Base-by-base conservation (phyloP, 2,113 vertebrate genomes). In the Heliornis fulica region DNA sequence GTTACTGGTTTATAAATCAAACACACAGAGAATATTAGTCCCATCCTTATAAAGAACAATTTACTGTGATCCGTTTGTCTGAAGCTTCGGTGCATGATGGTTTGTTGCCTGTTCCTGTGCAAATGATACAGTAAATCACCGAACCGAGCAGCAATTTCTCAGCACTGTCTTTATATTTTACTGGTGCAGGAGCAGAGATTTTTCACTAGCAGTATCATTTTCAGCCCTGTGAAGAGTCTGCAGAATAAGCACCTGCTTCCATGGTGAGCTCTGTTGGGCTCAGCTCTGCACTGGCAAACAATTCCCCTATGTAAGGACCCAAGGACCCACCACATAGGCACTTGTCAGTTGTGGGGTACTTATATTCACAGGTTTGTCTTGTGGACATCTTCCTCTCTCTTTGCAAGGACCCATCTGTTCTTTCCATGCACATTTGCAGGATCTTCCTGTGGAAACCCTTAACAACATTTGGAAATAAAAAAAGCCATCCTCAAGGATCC, bases 41-140 rank as follows among this genome's bases (percentile, higher is more conserved):
- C 46, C 40, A 61, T 96, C 84, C n/a, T 96, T 95, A 95, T 77
- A 93, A 94, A 96, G 70, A 91, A 90, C 82, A 96, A 94, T 96
- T 97, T 97, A 94, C 79, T 66, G 53, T 64, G 87, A 96, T 90
- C 56, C 88, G 80, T 93, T 96, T 93, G 83, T 89, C 84, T 93
- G 83, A 94, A 92, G 82, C 69, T 94, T 95, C 3, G 0, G 84
- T 66, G 60, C 56, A 45, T 59, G 69, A 83, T 87, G 43, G 53
- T 83, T 94, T 92, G 85, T 88, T 91, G 83, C 79, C 74, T 86
- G 53, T 93, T 86, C 45, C 57, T 83, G 45, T 87, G 91, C 77
- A 97, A 96, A 96, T 93, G 92, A 89, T 61, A 65, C 48, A 81
- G 75, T 95, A 97, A 96, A 97, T 97, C 94, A 97, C 16, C 36